phyloP scores from a whole-genome alignment of 2,888 invertebrate genomes.

The Thera obeliscata region DNA sequence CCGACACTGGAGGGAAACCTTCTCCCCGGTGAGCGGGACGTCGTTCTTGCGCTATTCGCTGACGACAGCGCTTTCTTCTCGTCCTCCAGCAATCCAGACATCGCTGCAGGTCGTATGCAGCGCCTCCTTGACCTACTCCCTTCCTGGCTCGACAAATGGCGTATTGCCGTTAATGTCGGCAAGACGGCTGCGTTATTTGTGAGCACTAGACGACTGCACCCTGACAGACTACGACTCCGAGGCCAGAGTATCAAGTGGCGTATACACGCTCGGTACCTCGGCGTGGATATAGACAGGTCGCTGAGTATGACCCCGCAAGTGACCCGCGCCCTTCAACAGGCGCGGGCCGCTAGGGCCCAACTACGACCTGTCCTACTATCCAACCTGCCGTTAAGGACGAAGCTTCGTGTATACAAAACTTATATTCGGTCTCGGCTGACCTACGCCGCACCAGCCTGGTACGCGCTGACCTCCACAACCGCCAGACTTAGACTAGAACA shows the following conservation, averaged over 20 bases:
- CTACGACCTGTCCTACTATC: not conserved
- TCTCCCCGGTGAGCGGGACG: not conserved
- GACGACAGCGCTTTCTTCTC: slow-evolving; percentile 14
- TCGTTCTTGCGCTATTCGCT: slow-evolving; percentile 19
- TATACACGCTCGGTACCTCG: not conserved
- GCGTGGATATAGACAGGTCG: not conserved
- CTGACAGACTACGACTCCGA: not conserved
- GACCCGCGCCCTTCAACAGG: not conserved
- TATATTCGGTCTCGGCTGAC: not conserved
- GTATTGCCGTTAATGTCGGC: slow-evolving; percentile 34
- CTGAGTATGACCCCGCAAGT: not conserved
- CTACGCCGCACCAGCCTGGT: not conserved
- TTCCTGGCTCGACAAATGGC: slow-evolving; percentile 28
- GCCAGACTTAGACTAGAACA: not conserved
- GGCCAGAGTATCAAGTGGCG: not conserved
- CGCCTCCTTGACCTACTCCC: slow-evolving; percentile 38
- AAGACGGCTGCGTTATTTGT: slow-evolving; percentile 30
- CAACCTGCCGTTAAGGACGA: not conserved
- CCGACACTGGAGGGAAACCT: slow-evolving; percentile 16
- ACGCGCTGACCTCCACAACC: not conserved
- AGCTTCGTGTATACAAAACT: not conserved
- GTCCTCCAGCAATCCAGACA: not conserved
- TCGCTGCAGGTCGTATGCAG: slow-evolving; percentile 3
- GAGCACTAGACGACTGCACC: no score
- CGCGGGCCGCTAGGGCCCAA: not conserved